phyloP scores from a whole-genome alignment of 53 echinoderm and acorn worm species.

The Holothuria scabra region DNA sequence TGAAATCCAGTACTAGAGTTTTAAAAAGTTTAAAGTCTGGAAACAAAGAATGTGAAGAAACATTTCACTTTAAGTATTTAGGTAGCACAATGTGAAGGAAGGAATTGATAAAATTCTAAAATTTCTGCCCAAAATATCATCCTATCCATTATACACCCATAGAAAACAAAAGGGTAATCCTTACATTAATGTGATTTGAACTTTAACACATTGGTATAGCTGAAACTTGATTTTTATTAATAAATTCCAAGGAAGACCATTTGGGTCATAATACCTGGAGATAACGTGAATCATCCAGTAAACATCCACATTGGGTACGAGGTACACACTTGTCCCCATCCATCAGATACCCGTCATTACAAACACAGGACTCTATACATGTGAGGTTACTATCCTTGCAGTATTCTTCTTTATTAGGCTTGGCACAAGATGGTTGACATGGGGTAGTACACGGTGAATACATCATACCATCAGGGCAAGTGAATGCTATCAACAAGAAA shows the following conservation, averaged over 20 bases:
- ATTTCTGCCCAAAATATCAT: too few species aligned
- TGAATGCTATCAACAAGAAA: constrained; percentile 52
- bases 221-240: too few species aligned
- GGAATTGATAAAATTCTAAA: too few species aligned
- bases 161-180: too few species aligned
- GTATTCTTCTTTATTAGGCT: constrained; percentile 39
- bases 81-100: too few species aligned
- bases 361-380: constrained; percentile 69
- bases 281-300: constrained; percentile 11
- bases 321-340: constrained; percentile 70
- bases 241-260: neutral
- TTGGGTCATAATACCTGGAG: neutral
- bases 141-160: too few species aligned
- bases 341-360: constrained; percentile 58
- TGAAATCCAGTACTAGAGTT: too few species aligned
- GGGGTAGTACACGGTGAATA: constrained; percentile 64
- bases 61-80: too few species aligned
- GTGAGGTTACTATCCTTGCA: constrained; percentile 44
- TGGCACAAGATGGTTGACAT: constrained; percentile 60
- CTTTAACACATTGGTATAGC: too few species aligned
- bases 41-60: too few species aligned
- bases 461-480: constrained; percentile 58
- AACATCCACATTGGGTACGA: constrained; percentile 74
- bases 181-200: too few species aligned
- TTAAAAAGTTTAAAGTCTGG: too few species aligned